Conservation (phyloP, 2,888 invertebrate species). For the Epsilonema sp. region DNA sequence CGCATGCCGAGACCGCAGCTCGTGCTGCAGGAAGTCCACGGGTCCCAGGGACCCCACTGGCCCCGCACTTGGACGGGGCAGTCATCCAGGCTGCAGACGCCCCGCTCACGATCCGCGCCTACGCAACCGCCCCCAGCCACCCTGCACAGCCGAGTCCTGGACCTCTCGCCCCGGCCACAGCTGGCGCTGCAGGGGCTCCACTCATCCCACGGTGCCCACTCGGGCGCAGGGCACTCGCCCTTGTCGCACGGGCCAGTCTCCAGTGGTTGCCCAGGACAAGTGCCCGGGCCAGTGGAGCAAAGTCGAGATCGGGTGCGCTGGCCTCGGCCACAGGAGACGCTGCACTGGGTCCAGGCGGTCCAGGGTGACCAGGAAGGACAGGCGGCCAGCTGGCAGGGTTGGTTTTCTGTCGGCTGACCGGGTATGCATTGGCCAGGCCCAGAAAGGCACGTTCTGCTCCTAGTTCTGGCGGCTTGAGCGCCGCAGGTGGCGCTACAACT, state of each 20-base stretch:
- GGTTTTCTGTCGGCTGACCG: too few relatives aligned
- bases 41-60: not conserved
- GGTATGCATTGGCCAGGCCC: too few relatives aligned
- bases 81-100: too few relatives aligned
- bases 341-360: too few relatives aligned
- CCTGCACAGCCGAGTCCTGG: not conserved
- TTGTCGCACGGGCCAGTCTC: not conserved
- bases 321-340: too few relatives aligned
- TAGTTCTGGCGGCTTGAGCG: too few relatives aligned
- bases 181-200: not conserved
- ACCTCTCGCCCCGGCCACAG: not conserved
- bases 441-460: too few relatives aligned
- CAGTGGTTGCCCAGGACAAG: not conserved
- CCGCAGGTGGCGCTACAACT: too few relatives aligned
- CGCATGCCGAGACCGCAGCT: not conserved
- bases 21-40: not conserved
- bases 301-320: not conserved
- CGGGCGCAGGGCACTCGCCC: not conserved
- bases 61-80: too few relatives aligned
- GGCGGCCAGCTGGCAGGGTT: too few relatives aligned
- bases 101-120: too few relatives aligned
- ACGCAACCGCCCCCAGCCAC: not conserved
- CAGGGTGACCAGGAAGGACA: too few relatives aligned
- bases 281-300: not conserved
- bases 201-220: not conserved